Evolutionary conservation across 2,888 invertebrate genomes (phyloP), one percentile per base, ranked within the genome.

Genomic region (Ommatoiulus sabulosus): DNA sequence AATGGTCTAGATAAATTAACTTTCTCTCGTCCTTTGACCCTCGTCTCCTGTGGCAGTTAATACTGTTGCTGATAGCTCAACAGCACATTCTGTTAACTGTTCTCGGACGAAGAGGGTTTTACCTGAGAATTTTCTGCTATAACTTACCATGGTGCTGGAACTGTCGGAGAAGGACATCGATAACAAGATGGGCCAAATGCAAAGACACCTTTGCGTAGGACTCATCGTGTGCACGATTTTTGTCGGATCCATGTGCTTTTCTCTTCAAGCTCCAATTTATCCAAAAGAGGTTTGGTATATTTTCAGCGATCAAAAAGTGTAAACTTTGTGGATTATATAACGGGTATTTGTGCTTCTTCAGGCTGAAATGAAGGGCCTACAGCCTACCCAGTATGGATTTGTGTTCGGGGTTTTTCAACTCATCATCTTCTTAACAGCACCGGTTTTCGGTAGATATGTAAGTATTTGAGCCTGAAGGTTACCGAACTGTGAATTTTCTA

Each of bases 321-420:
- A 15, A 84, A 84, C 5, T 84, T 86, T 87, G 87, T 24, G 35
- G 43, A 8, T 72, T 35, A 4, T 46, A n/a, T n/a, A 17, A 35
- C 35, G 15, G 35, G 57, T 52, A 12, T 12, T 46, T 87, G 15
- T 87, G n/a, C 17, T 87, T 46, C 88, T 91, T 93, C 93, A 97
- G 96, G 97, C 97, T 17, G 96, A 96, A 91, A 94, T 94, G 90
- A 97, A 97, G 93, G 96, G 96, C 10, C 96, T 97, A 35, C 94
- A 95, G 24, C 95, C 96, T 0, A 95, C 96, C 12, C 96, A 97
- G 91, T 97, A 96, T 92, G 97, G 97, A 0, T 93, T 97, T 90
- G 97, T 97, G 0, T 97, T 97, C 92, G 97, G 97, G 0, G 94
- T 97, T 72, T 97, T 97, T 92, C 97, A 97, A 92, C 93, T 97